Evolutionary conservation across 2,888 invertebrate species (phyloP).

Genomic region (Oconnorella tubifera): DNA sequence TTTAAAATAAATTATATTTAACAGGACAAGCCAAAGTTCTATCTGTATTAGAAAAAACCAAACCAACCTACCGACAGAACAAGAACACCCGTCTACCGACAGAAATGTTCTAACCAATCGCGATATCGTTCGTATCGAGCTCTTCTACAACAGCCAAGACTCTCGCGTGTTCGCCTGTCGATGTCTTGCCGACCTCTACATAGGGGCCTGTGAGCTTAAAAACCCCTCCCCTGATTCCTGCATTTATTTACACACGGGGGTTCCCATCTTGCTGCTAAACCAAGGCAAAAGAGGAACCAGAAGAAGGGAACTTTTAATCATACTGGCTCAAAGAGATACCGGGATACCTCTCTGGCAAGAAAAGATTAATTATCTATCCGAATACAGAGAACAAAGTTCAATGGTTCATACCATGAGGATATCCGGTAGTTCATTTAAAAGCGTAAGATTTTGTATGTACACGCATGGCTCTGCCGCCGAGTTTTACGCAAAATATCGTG

Average conservation of each 20-base stretch:
- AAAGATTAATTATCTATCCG: slow-evolving; percentile 22
- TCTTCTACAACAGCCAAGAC: slow-evolving; percentile 22
- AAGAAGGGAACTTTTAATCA: slow-evolving; percentile 17
- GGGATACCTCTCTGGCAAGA: slow-evolving; percentile 29
- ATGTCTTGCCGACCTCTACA: slow-evolving; percentile 18
- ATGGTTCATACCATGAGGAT: slow-evolving; percentile 22
- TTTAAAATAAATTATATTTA: no score
- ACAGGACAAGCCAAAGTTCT: no score
- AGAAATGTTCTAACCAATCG: neutral
- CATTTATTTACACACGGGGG: neutral
- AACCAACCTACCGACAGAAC: no score
- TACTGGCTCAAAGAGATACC: slow-evolving; percentile 27
- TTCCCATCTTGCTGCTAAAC: slow-evolving; percentile 21
- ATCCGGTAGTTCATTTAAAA: slow-evolving; percentile 15
- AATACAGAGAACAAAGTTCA: slow-evolving; percentile 14
- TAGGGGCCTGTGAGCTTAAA: neutral
- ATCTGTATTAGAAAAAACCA: no score
- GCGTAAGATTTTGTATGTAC: neutral
- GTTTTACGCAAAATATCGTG: slow-evolving; percentile 18
- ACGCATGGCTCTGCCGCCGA: neutral
- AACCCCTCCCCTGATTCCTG: neutral
- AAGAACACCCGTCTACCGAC: slow-evolving; percentile 5
- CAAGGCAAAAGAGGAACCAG: slow-evolving; percentile 8
- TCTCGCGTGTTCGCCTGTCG: slow-evolving; percentile 15
- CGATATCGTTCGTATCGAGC: slow-evolving; percentile 16